Conservation (phyloP, 2,888 invertebrate species). For the Drosophila nigricruria region DNA sequence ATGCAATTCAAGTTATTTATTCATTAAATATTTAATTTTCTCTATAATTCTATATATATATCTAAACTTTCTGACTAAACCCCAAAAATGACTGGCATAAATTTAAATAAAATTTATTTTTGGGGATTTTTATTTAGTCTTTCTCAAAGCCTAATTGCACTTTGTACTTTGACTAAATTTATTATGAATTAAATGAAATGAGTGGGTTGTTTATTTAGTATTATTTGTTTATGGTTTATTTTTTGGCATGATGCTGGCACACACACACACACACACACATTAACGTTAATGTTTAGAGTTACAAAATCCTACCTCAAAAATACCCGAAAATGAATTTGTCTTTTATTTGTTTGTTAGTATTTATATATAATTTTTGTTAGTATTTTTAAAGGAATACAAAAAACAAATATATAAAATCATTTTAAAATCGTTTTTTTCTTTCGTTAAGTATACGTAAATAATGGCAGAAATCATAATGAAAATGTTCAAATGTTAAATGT, state of each 20-base stretch:
- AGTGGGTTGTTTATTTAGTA: constrained; percentile 26
- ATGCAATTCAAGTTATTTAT: background rate
- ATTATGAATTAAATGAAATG: constrained; percentile 33
- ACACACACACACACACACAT: constrained; percentile 38
- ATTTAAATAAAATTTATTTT: constrained; percentile 21
- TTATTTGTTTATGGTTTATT: constrained; percentile 8
- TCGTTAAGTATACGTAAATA: constrained; percentile 31
- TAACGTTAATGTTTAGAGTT: constrained; percentile 44
- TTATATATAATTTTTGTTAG: constrained; percentile 51
- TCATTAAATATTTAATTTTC: background rate
- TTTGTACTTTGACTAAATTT: constrained; percentile 42
- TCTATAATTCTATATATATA: background rate
- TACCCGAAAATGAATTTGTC: constrained; percentile 85
- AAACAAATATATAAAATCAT: constrained; percentile 48
- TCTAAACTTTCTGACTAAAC: background rate
- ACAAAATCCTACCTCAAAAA: constrained; percentile 85
- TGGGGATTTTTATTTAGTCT: background rate
- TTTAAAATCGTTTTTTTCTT: constrained; percentile 38
- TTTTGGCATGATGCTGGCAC: constrained; percentile 42
- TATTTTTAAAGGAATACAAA: constrained; percentile 43
- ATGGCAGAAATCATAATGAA: constrained; percentile 44
- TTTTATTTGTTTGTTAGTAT: constrained; percentile 76
- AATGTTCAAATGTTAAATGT: constrained; percentile 35
- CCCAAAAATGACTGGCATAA: constrained; percentile 6
- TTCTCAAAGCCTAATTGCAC: constrained; percentile 27